Conservation (phyloP, 1,140 invertebrate genomes). For the Rhagoletis pomonella region DNA sequence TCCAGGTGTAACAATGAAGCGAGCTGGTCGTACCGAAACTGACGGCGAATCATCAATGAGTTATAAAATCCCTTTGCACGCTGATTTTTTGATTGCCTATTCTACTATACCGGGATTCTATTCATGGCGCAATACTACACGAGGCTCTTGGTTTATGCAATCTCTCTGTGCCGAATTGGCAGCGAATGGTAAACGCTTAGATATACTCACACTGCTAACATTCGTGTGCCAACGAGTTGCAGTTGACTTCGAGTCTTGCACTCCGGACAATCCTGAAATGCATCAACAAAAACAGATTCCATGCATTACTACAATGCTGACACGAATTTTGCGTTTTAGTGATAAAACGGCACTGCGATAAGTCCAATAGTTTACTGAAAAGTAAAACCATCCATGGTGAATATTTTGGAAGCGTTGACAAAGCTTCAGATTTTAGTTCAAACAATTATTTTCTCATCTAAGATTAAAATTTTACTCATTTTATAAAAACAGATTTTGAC, state of each 20-base stretch:
- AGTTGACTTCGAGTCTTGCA: conserved; percentile 92
- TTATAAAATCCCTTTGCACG: conserved; percentile 92
- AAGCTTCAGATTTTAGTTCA: background rate
- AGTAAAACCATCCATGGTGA: too few species aligned
- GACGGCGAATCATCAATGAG: conserved; percentile 80
- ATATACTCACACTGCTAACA: conserved; percentile 91
- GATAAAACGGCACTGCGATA: conserved; percentile 70
- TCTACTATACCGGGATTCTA: conserved; percentile 95
- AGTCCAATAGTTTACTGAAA: background rate
- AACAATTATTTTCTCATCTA: background rate
- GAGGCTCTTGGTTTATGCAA: conserved; percentile 98
- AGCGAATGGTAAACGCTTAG: conserved; percentile 82
- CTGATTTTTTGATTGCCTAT: conserved; percentile 96
- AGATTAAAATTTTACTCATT: too few species aligned
- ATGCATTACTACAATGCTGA: conserved; percentile 94
- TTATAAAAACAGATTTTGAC: too few species aligned
- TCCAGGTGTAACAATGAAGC: conserved; percentile 79
- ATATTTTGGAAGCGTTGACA: too few species aligned
- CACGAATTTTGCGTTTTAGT: conserved; percentile 84
- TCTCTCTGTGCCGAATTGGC: conserved; percentile 89
- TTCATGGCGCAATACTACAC: conserved; percentile 96
- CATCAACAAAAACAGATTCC: conserved; percentile 97
- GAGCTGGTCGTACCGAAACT: conserved; percentile 77
- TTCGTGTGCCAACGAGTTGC: conserved; percentile 91
- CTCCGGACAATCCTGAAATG: conserved; percentile 87